Conservation (phyloP, 2,113 vertebrate species). For the Melospiza melodia region DNA sequence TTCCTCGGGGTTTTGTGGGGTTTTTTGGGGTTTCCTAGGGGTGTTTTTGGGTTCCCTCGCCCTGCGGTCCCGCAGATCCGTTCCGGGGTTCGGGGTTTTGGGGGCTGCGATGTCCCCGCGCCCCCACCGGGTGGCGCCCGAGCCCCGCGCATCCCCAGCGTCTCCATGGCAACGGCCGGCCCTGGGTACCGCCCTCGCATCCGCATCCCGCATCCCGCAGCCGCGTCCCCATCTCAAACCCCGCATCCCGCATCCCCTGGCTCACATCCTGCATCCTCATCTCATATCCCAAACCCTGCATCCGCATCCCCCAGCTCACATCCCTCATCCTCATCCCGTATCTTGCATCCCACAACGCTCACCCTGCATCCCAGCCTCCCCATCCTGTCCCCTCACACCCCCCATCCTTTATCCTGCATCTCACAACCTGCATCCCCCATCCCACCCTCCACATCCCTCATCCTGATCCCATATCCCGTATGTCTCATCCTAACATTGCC, state of each 20-base stretch:
- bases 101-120: neutral
- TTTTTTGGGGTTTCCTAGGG: neutral
- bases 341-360: neutral
- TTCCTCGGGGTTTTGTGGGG: neutral
- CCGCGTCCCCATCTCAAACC: neutral
- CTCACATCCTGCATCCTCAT: no score
- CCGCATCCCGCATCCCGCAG: neutral
- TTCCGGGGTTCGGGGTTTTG: neutral
- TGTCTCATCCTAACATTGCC: no score
- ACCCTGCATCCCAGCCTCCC: no score
- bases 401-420: neutral
- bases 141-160: neutral
- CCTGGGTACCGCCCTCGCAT: neutral
- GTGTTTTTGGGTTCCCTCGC: neutral
- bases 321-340: no score
- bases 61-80: accelerated
- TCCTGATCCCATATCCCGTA: neutral
- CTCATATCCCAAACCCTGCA: no score
- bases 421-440: neutral
- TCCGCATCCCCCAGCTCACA: no score
- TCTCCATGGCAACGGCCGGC: neutral
- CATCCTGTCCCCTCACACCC: neutral
- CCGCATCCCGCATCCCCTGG: no score
- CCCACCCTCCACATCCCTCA: neutral
- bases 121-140: neutral